These are phyloP conservation scores for Leucosticte australis DNA, from an alignment of 2,113 vertebrate genomes.

Conservation along the genomic window DNA sequence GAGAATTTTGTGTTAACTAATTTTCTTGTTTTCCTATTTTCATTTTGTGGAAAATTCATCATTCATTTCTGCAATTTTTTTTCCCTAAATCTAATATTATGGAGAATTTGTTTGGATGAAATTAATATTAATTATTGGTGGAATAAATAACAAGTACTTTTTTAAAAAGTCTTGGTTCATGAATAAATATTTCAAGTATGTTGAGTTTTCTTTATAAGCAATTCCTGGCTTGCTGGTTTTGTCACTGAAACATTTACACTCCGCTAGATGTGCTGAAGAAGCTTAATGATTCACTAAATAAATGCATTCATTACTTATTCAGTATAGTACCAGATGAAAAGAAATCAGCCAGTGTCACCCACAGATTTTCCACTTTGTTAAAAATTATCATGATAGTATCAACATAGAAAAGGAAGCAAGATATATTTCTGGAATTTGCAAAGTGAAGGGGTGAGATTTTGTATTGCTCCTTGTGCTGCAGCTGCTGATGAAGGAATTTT, in stretches of 20 bases:
- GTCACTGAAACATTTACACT: neutral
- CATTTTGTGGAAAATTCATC: neutral
- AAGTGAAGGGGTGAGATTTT: neutral
- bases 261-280: constrained; percentile 29
- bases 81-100: neutral
- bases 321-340: constrained; percentile 22
- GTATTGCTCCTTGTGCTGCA: neutral
- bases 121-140: neutral
- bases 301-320: constrained; percentile 58
- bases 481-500: neutral
- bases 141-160: neutral
- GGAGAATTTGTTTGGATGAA: neutral
- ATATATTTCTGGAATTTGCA: neutral
- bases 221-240: neutral
- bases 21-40: neutral
- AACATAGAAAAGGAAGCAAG: neutral
- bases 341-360: neutral
- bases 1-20: neutral
- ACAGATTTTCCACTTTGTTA: neutral
- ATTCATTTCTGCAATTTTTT: neutral
- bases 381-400: neutral
- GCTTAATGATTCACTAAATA: constrained; percentile 62
- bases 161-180: neutral
- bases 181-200: neutral
- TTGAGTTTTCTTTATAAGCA: neutral